Conservation (phyloP, 2,888 invertebrate genomes). For the Aphidoletes aphidimyza region DNA sequence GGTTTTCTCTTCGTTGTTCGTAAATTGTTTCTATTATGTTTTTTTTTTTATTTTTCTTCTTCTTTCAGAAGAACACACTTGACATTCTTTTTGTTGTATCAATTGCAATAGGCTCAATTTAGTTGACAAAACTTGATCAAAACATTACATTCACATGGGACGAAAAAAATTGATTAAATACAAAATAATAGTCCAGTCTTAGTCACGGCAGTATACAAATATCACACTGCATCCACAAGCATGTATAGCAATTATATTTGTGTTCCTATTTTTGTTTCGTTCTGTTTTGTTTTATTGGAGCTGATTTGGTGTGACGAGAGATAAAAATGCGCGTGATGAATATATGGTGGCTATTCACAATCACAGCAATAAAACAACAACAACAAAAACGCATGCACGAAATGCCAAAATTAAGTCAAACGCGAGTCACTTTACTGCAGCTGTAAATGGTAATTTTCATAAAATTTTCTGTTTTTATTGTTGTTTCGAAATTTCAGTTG, state of each 20-base stretch:
- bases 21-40: no score
- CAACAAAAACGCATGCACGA: background rate
- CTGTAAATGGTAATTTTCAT: background rate
- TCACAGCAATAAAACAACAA: background rate
- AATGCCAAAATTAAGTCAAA: background rate
- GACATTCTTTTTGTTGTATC: no score
- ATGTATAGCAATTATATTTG: background rate
- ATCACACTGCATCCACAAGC: constrained; percentile 27
- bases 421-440: background rate
- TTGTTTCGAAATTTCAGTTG: no score
- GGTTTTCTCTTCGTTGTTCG: background rate
- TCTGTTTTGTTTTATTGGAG: background rate
- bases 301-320: constrained; percentile 39
- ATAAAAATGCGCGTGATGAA: constrained; percentile 49
- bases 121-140: constrained; percentile 1
- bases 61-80: no score
- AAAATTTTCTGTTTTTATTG: background rate
- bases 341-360: background rate
- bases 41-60: no score
- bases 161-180: background rate
- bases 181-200: background rate
- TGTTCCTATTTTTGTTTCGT: background rate
- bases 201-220: background rate
- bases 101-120: background rate
- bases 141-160: background rate